Percentiles rank a stretch among this genome's conserved stretches.
phyloP scores from a whole-genome alignment of 1,140 invertebrate genomes.

The Copidosoma floridanum region DNA sequence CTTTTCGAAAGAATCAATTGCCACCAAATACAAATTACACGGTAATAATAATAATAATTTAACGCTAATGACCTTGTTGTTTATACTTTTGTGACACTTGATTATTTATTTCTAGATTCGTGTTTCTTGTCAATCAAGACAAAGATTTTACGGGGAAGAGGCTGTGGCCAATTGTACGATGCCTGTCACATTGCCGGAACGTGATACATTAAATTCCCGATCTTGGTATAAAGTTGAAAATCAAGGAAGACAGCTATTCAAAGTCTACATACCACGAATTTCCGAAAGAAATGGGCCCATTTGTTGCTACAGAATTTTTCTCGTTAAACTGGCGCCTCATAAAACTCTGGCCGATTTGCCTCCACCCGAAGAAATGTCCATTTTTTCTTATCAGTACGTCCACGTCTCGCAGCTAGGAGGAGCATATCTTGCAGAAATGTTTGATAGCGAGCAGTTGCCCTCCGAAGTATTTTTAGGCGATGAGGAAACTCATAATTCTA shows the following conservation, averaged over 20 bases:
- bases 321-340: conserved; percentile 68
- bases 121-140: conserved; percentile 67
- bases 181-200: conserved; percentile 68
- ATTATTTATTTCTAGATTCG: conserved; percentile 35
- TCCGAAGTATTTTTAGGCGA: conserved; percentile 69
- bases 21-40: conserved; percentile 80
- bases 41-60: conserved; percentile 47
- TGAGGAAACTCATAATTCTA: conserved; percentile 55
- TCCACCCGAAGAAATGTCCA: conserved; percentile 64
- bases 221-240: conserved; percentile 71
- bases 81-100: too few relatives aligned
- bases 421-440: conserved; percentile 80
- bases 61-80: too few relatives aligned
- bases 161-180: conserved; percentile 64
- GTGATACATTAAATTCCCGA: conserved; percentile 62
- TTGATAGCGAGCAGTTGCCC: conserved; percentile 63
- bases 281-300: conserved; percentile 83
- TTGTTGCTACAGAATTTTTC: conserved; percentile 79
- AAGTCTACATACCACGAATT: conserved; percentile 69
- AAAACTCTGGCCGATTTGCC: conserved; percentile 67
- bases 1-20: conserved; percentile 63
- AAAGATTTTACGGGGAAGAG: conserved; percentile 66
- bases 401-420: conserved; percentile 64
- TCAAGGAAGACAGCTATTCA: conserved; percentile 68
- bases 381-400: conserved; percentile 72